Base-by-base conservation (phyloP, 2,888 invertebrate species). In the Aporophyla lueneburgensis region DNA sequence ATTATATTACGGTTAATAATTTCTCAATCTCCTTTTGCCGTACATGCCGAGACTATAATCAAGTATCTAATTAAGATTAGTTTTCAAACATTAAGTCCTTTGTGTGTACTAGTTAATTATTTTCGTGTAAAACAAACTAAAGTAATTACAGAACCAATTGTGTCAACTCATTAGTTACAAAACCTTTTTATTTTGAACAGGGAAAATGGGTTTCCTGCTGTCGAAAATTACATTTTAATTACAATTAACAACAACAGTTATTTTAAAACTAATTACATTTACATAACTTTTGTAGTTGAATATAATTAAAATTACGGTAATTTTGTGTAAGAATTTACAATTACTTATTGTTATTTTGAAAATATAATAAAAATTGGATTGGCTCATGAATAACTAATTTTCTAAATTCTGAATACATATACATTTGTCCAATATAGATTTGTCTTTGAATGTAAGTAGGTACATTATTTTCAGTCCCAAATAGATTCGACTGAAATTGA, bases 21-120 rank as follows among this genome's bases (percentile, higher is more conserved):
- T n/a, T 9, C n/a, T 58, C 27, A 43, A 27, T 49, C 10, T 67
- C 14, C 61, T 19, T 19, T n/a, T 16, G n/a, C 1, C 12, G 12
- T 14, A 59, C 10, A 14, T 24, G 10, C 3, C 33, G 24, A 27
- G 49, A 54, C 24, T 43, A 80, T 21, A 71, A 69, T 59, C 53
- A 65, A 9, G 33, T 65, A 53, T 24, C 61, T 69, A 83, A 83
- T 81, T 53, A 69, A 14, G 10, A 69, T 56, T 27, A 59, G 59
- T 61, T 81, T 43, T 24, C 58, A 59, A 62, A 74, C 27, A 63
- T 56, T 51, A 40, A 51, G 24, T 67, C n/a, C n/a, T 71, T 71
- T 76, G 43, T 53, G 49, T 65, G 58, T 68, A 40, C 9, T 10
- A 67, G 49, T 63, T 59, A 65, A 82, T 80, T 77, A 71, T 54